Evolutionary conservation across 2,113 vertebrate species (phyloP), one percentile per base, ranked within the genome.

Genomic region (Thymallus thymallus): DNA sequence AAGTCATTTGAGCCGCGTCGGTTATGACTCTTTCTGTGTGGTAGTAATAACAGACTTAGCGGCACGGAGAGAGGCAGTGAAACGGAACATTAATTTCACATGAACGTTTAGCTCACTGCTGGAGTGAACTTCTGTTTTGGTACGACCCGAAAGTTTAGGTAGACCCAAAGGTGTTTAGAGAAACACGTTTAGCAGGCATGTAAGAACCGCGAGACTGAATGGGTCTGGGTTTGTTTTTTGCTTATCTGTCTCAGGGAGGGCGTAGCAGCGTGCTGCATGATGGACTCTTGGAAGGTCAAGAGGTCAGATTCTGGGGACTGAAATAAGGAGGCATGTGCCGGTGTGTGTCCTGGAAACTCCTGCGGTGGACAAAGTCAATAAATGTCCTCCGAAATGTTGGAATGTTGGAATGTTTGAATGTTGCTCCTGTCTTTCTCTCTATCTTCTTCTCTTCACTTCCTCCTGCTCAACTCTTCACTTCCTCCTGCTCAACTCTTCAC

Each of bases 51-150:
- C 69, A 68, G n/a, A n/a, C 35, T 20, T 10, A 20, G 66, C 66
- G 22, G 66, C 66, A 12, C n/a, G 46, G 46, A 51, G 48, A 58
- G 29, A 60, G 16, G 69, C 48, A 58, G 26, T 32, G 69, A 71
- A 71, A 58, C 7, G 51, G 69, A 71, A 71, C 69, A 58, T 58
- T 35, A 12, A 60, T 32, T 71, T 35, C 69, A 56, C 26, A 58
- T 58, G 51, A 23, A 68, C 13, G 41, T 45, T 68, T 71, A 71
- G 69, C 18, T 7, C 69, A 30, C 24, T 56, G 69, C 29, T 58
- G 51, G 51, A 71, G 6, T 29, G 16, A 14, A 69, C 64, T 14
- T 14, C 67, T 29, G 13, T 24, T 55, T 20, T 55, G 35, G 9
- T 35, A 48, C 10, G 12, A 12, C 2, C 35, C 35, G 3, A 41